phyloP scores from a whole-genome alignment of 2,113 vertebrate genomes.

The Heptranchias perlo region DNA sequence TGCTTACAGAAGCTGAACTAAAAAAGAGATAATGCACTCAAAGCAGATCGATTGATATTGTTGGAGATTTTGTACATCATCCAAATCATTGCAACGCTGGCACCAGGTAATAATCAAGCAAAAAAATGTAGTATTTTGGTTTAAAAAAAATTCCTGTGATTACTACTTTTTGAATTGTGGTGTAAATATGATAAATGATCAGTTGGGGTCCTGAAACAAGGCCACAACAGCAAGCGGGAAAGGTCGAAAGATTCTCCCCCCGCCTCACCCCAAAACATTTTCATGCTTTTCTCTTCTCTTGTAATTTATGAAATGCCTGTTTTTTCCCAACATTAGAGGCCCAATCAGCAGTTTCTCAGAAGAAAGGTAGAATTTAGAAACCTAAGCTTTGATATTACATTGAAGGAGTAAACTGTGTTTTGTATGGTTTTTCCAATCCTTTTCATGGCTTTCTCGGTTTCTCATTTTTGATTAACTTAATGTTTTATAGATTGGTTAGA shows the following conservation, averaged over 20 bases:
- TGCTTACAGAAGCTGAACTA: background rate
- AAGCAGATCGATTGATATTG: background rate
- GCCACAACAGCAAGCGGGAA: too few species aligned
- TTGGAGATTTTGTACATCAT: background rate
- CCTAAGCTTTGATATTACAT: background rate
- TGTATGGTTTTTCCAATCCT: background rate
- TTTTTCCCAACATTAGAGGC: background rate
- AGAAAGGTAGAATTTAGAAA: background rate
- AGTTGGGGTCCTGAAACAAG: background rate
- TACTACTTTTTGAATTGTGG: background rate
- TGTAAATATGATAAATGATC: background rate
- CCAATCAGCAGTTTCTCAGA: background rate
- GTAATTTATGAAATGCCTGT: too few species aligned
- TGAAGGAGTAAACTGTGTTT: background rate
- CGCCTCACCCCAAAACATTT: too few species aligned
- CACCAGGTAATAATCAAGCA: background rate
- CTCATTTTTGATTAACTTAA: background rate
- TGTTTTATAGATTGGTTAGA: background rate
- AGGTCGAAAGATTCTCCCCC: too few species aligned
- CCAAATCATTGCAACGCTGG: background rate
- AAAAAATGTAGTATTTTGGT: background rate
- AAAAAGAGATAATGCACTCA: background rate
- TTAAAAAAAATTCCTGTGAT: background rate
- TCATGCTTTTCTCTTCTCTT: background rate
- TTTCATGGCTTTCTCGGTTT: background rate